Evolutionary conservation across 2,113 vertebrate species (phyloP).

Genomic region (Jaculus jaculus): DNA sequence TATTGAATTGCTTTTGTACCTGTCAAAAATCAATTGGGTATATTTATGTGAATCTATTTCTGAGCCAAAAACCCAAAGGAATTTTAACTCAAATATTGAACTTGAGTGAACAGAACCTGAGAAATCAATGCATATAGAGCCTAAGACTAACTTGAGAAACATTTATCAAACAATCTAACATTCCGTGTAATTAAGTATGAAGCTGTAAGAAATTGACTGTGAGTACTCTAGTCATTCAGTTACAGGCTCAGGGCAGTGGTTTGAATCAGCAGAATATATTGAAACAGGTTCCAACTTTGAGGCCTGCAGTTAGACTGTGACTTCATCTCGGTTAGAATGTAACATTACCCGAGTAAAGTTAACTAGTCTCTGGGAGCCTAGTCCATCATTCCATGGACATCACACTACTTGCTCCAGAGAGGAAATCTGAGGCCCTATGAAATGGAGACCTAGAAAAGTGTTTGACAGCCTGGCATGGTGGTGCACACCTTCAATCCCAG

Average conservation of each 20-base stretch:
- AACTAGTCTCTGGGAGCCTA: background rate
- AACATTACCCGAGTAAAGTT: background rate
- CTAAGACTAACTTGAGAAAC: background rate
- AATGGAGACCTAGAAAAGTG: background rate
- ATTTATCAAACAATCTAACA: conserved; percentile 52
- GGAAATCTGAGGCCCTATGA: background rate
- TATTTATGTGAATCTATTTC: conserved; percentile 56
- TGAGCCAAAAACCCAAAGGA: conserved; percentile 45
- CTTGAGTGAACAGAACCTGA: conserved; percentile 8
- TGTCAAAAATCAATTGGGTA: conserved; percentile 22
- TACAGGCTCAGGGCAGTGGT: background rate
- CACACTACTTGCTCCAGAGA: background rate
- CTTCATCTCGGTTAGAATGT: background rate
- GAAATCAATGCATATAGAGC: conserved; percentile 27
- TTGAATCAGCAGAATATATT: background rate
- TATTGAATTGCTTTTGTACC: conserved; percentile 34
- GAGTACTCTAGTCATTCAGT: background rate
- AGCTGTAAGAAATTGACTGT: conserved; percentile 30
- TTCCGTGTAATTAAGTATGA: conserved; percentile 35
- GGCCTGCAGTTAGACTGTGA: background rate
- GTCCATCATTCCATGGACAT: background rate
- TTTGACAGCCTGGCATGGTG: background rate
- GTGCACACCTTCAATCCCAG: too few species aligned
- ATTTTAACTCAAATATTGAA: conserved; percentile 66
- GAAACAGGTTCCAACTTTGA: background rate